Evolutionary conservation across 1,140 invertebrate species (phyloP).

Genomic region (Bactericera cockerelli): DNA sequence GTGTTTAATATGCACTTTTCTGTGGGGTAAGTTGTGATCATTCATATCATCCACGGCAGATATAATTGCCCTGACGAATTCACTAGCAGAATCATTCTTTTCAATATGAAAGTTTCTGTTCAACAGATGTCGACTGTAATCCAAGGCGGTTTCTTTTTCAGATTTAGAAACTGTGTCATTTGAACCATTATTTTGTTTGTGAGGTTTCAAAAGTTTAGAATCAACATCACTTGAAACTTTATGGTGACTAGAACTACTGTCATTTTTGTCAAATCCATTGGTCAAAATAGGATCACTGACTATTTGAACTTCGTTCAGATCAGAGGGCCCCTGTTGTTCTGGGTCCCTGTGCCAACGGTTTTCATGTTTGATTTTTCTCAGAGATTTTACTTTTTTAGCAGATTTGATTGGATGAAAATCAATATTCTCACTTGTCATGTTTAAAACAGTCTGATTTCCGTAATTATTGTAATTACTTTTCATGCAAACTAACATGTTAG

Average conservation of each 20-base stretch:
- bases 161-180: too few relatives aligned
- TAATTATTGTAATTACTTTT: slow-evolving; percentile 6
- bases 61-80: background rate
- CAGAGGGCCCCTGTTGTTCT: too few relatives aligned
- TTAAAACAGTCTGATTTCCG: background rate
- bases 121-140: too few relatives aligned
- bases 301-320: too few relatives aligned
- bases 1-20: background rate
- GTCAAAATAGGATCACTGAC: too few relatives aligned
- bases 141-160: too few relatives aligned
- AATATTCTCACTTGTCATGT: background rate
- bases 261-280: too few relatives aligned
- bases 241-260: too few relatives aligned
- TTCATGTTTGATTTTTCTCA: background rate
- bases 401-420: background rate
- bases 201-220: too few relatives aligned
- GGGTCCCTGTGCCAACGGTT: background rate
- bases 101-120: background rate
- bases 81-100: slow-evolving; percentile 6
- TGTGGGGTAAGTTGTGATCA: background rate
- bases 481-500: background rate
- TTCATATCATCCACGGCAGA: slow-evolving; percentile 8
- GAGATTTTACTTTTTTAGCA: background rate
- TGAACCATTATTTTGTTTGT: too few relatives aligned
- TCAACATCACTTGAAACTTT: too few relatives aligned